A percentile compares a stretch with the other conserved stretches of the same genome.
These are phyloP conservation scores for Lymantria monacha DNA, from an alignment of 2,888 invertebrate species.

Conservation along the genomic window DNA sequence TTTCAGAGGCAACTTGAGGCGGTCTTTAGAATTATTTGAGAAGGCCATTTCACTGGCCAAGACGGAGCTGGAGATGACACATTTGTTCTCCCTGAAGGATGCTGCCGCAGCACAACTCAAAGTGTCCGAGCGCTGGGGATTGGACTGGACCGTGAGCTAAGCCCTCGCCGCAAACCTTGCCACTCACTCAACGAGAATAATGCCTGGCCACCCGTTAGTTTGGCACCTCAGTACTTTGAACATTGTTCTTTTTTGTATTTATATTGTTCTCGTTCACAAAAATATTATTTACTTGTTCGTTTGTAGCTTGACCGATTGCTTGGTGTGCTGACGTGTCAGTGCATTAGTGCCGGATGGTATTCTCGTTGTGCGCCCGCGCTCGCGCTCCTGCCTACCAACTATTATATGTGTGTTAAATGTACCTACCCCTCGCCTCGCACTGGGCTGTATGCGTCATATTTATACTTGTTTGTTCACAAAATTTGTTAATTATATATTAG, in stretches of 20 bases:
- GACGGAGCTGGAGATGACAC: constrained; percentile 94
- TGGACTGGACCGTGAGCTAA: constrained; percentile 81
- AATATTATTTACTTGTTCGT: too few relatives aligned
- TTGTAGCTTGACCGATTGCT: too few relatives aligned
- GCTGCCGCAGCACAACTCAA: constrained; percentile 94
- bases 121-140: constrained; percentile 89
- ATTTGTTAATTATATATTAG: too few relatives aligned
- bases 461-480: too few relatives aligned
- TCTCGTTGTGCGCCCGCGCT: constrained; percentile 47
- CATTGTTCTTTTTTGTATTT: constrained; percentile 25
- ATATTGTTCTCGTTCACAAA: constrained; percentile 2
- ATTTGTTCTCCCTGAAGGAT: constrained; percentile 93
- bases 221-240: constrained; percentile 17
- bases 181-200: constrained; percentile 53
- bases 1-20: constrained; percentile 90
- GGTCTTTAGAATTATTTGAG: constrained; percentile 93
- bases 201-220: constrained; percentile 50
- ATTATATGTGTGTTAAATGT: neutral
- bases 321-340: too few relatives aligned
- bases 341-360: constrained; percentile 43
- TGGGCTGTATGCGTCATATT: too few relatives aligned
- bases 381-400: neutral
- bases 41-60: constrained; percentile 93
- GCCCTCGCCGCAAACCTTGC: constrained; percentile 33
- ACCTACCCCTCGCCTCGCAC: too few relatives aligned